Evolutionary conservation across 2,113 vertebrate genomes (phyloP), one percentile per base, ranked within the genome.

Genomic region (Rousettus leschenaultii): DNA sequence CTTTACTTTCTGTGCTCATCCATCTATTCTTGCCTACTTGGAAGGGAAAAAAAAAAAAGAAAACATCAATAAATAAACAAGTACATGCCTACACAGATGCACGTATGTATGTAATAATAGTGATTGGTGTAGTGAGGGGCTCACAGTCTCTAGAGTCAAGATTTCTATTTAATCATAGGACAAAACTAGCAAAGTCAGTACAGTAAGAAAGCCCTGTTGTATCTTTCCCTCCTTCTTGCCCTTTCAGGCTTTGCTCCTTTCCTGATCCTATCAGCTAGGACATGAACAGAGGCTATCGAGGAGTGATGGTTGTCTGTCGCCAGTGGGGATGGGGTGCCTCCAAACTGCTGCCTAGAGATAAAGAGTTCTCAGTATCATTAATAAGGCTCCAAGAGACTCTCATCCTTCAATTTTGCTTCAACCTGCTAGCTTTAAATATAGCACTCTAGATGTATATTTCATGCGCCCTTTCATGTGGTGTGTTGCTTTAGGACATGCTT

Each of bases 401-500:
- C n/a, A 30, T 35, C 38, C 12, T 30, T 90, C 65, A 87, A 7
- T 70, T 68, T 45, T 40, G 21, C 77, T 78, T 53, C 59, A 66
- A 10, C 30, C 24, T 78, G 48, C 26, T 55, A 19, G 12, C 7
- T 86, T 94, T 85, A 88, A 93, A 74, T n/a, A n/a, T 0, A 38
- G 61, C 26, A 26, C 55, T 53, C 61, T 21, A 28, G 43, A 21
- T 57, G 5, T 84, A 12, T n/a, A 28, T 83, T 94, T 97, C 48
- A 30, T n/a, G 61, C 22, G 71, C 35, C 59, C 94, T 96, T 79
- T 89, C 21, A 53, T 79, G 38, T 79, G 96, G 61, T 53, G 10
- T 43, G 84, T 89, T 70, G 84, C 92, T 97, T 84, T 77, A 96
- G 30, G 59, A 45, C 51, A 88, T 59, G 1, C 35, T 89, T 86